These are phyloP conservation scores for Staurois parvus DNA, from an alignment of 2,797 vertebrate genomes.

Conservation along the genomic window DNA sequence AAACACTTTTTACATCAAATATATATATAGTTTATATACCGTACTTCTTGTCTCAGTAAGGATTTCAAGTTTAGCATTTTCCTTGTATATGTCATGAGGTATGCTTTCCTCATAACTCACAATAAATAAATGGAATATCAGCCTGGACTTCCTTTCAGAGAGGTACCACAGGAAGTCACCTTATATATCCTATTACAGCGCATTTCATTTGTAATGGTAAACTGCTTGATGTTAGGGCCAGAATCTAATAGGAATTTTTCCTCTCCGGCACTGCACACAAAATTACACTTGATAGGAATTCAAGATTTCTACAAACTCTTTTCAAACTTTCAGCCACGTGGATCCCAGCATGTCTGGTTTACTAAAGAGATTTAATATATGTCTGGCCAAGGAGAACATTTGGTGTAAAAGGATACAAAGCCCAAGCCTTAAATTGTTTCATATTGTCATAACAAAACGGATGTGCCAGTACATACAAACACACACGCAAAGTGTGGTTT, in stretches of 20 bases:
- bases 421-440: conserved; percentile 54
- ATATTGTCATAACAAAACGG: conserved; percentile 52
- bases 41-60: not conserved
- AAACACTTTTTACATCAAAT: too few relatives aligned
- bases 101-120: conserved; percentile 52
- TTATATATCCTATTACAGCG: conserved; percentile 59
- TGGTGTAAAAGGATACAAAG: conserved; percentile 56
- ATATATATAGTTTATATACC: too few relatives aligned
- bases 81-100: conserved; percentile 2
- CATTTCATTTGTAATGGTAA: conserved; percentile 60
- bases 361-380: conserved; percentile 55
- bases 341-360: conserved; percentile 59
- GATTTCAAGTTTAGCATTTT: conserved; percentile 27
- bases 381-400: conserved; percentile 56
- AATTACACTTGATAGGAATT: conserved; percentile 63
- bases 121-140: conserved; percentile 45
- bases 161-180: conserved; percentile 58
- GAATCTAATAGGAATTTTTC: conserved; percentile 62
- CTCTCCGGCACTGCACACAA: conserved; percentile 56
- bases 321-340: conserved; percentile 58
- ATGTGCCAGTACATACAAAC: conserved; percentile 48
- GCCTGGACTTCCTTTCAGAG: conserved; percentile 40
- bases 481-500: conserved; percentile 37
- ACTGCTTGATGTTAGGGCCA: conserved; percentile 60
- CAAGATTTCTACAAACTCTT: conserved; percentile 59